Evolutionary conservation across 2,113 vertebrate species (phyloP).

Genomic region (Lipotes vexillifer): DNA sequence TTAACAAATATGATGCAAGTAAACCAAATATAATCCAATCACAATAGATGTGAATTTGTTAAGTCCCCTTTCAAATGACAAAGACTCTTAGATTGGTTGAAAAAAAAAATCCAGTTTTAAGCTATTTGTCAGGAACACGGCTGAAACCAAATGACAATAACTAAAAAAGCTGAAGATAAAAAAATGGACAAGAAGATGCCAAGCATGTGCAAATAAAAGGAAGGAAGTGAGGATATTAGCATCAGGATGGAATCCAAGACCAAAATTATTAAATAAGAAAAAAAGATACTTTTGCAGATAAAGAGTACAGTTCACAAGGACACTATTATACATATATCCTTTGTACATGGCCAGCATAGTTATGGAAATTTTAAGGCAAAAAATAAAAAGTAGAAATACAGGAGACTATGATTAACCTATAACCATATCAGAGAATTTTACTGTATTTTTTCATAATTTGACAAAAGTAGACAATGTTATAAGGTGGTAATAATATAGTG

Average conservation of each 20-base stretch:
- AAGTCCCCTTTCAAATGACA: background rate
- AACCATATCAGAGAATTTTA: background rate
- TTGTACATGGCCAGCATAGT: background rate
- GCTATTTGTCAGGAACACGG: background rate
- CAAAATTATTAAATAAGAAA: background rate
- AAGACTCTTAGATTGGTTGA: background rate
- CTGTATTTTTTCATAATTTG: background rate
- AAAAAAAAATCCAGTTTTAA: background rate
- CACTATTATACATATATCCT: background rate
- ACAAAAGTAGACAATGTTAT: background rate
- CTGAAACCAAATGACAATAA: background rate
- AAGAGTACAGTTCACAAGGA: background rate
- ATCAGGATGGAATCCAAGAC: background rate
- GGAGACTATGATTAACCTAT: background rate
- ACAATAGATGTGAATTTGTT: background rate
- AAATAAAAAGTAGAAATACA: background rate
- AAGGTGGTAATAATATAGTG: background rate
- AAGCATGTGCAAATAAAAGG: background rate
- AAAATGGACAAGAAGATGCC: background rate
- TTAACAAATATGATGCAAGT: background rate
- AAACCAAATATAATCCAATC: background rate
- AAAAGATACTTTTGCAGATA: background rate
- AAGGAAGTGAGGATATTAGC: background rate
- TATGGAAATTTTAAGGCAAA: background rate
- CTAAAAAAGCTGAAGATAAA: background rate